phyloP scores from a whole-genome alignment of 2,888 invertebrate genomes.

The Conops quadrifasciatus region DNA sequence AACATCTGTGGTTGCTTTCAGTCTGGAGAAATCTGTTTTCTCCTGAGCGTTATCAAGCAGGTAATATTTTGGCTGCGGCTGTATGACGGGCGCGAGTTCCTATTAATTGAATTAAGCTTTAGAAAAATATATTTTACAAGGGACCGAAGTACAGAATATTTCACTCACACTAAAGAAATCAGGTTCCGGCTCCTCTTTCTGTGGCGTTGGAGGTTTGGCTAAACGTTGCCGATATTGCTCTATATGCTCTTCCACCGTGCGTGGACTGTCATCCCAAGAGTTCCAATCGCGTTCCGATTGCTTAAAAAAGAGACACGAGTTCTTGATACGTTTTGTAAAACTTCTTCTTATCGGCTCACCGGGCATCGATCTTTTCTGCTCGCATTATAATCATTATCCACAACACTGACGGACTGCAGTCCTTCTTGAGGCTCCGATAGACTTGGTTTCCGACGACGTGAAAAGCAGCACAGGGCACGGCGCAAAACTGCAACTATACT shows the following conservation, averaged over 20 bases:
- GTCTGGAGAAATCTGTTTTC: slow-evolving; percentile 63
- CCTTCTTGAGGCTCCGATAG: slow-evolving; percentile 66
- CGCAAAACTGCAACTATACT: slow-evolving; percentile 68
- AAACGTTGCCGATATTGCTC: slow-evolving; percentile 70
- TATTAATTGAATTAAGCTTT: slow-evolving; percentile 45
- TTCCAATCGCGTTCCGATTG: slow-evolving; percentile 67
- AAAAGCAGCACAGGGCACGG: slow-evolving; percentile 72
- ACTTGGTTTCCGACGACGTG: slow-evolving; percentile 67
- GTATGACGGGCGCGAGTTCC: slow-evolving; percentile 73
- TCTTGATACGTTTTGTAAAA: neutral
- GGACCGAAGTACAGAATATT: neutral
- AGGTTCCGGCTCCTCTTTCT: slow-evolving; percentile 64
- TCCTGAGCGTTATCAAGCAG: slow-evolving; percentile 61
- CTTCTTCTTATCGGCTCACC: slow-evolving; percentile 27
- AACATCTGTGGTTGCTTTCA: slow-evolving; percentile 66
- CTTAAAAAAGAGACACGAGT: slow-evolving; percentile 45
- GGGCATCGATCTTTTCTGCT: slow-evolving; percentile 28
- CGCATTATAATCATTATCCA: slow-evolving; percentile 53
- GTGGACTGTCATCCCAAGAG: slow-evolving; percentile 70
- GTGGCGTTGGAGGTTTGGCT: slow-evolving; percentile 63
- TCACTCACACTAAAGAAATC: slow-evolving; percentile 69
- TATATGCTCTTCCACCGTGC: slow-evolving; percentile 71
- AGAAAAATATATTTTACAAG: neutral
- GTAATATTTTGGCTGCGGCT: slow-evolving; percentile 69
- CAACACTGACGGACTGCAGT: slow-evolving; percentile 68